Evolutionary conservation across 1,140 invertebrate species (phyloP).

Genomic region (Lasaia peninsularis): DNA sequence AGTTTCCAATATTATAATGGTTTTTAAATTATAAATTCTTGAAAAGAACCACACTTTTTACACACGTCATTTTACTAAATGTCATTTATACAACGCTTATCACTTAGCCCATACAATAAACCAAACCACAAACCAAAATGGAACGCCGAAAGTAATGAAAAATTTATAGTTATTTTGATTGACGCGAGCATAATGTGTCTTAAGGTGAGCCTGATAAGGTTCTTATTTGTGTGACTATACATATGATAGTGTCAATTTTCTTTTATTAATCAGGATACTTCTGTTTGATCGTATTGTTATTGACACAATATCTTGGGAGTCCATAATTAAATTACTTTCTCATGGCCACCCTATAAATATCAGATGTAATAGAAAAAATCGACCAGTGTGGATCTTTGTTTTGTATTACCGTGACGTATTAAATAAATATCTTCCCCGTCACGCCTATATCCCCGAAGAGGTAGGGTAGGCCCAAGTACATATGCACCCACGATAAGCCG

Average conservation of each 20-base stretch:
- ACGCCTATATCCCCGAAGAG: too few relatives aligned
- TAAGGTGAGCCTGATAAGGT: background rate
- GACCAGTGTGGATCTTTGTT: too few relatives aligned
- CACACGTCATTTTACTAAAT: too few relatives aligned
- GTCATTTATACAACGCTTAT: background rate
- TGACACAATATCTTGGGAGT: background rate
- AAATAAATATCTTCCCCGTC: too few relatives aligned
- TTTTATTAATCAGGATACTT: constrained; percentile 2
- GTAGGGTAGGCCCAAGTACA: too few relatives aligned
- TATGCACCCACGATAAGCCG: too few relatives aligned
- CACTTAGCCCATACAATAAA: constrained; percentile 1
- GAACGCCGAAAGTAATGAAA: constrained; percentile 10
- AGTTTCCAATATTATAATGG: too few relatives aligned
- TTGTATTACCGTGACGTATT: too few relatives aligned
- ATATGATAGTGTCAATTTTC: background rate
- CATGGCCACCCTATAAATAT: background rate
- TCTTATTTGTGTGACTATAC: background rate
- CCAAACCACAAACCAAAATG: constrained; percentile 5
- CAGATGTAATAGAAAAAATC: too few relatives aligned
- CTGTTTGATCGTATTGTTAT: background rate
- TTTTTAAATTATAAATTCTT: too few relatives aligned
- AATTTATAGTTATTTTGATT: constrained; percentile 9
- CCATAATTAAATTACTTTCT: background rate
- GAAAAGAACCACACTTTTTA: too few relatives aligned
- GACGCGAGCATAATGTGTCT: background rate